Evolutionary conservation across 1,140 invertebrate genomes (phyloP).

Genomic region (Arion vulgaris): DNA sequence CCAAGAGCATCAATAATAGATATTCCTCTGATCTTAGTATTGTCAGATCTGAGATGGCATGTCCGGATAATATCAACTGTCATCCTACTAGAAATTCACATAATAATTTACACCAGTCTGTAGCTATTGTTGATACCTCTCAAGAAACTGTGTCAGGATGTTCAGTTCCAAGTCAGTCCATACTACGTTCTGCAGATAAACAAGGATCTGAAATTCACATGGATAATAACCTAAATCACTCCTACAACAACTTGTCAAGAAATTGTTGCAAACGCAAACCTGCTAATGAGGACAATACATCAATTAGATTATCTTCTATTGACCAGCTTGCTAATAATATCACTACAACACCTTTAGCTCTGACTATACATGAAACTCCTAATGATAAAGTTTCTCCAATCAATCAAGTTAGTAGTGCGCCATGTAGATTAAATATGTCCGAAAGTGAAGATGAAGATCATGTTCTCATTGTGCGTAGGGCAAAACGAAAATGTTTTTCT

Average conservation of each 20-base stretch:
- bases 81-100: not conserved
- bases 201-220: not conserved
- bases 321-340: not conserved
- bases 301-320: not conserved
- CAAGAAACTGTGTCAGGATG: conserved; percentile 7
- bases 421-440: not conserved
- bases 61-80: not conserved
- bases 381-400: not conserved
- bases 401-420: conserved; percentile 22
- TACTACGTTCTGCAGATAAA: conserved; percentile 5
- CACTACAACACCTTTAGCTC: not conserved
- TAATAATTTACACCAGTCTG: not conserved
- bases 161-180: conserved; percentile 16
- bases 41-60: not conserved
- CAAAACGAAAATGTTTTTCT: conserved; percentile 52
- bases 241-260: not conserved
- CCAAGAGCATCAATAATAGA: not conserved
- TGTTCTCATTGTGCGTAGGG: conserved; percentile 28
- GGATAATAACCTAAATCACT: not conserved
- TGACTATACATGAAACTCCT: not conserved
- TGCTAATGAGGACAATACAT: too few relatives aligned
- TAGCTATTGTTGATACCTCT: not conserved
- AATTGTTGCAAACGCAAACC: too few relatives aligned
- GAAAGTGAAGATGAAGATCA: conserved; percentile 39
- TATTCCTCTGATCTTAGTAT: not conserved